A percentile compares a stretch with the other conserved stretches of the same genome.
Conservation (phyloP, 92 coral and sea anemone genomes). For the Zoanthus sansibaricus region DNA sequence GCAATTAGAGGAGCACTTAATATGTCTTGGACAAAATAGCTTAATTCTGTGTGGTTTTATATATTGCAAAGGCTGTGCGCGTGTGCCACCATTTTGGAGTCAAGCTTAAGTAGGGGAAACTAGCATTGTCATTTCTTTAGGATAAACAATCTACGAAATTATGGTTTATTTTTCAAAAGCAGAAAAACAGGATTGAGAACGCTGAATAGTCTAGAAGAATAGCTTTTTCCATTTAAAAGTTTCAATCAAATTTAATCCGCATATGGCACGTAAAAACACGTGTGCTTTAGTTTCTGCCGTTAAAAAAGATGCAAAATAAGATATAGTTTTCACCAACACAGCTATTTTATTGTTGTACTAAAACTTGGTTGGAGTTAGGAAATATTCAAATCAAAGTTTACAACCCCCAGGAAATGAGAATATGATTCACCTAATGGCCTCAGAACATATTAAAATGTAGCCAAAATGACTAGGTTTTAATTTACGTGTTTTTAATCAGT, state of each 20-base stretch:
- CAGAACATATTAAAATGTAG: conserved; percentile 32
- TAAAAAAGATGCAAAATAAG: background rate
- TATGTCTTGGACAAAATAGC: background rate
- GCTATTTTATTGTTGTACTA: background rate
- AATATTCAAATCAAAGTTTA: conserved; percentile 44
- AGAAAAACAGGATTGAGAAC: background rate
- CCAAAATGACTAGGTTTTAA: conserved; percentile 36
- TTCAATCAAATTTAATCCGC: background rate
- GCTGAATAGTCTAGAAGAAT: background rate
- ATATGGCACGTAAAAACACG: background rate
- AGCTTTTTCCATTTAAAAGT: background rate
- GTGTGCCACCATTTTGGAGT: background rate
- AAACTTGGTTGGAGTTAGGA: conserved; percentile 1
- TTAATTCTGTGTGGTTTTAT: conserved; percentile 33
- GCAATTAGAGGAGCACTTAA: conserved; percentile 15
- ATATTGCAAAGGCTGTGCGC: background rate
- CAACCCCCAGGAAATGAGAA: conserved; percentile 39
- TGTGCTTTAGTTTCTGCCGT: background rate
- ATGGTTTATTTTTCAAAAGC: background rate
- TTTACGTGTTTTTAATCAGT: conserved; percentile 15
- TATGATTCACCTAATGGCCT: conserved; percentile 28
- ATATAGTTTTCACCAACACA: background rate
- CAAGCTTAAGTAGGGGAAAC: background rate
- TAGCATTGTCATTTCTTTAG: background rate
- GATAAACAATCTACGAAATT: conserved; percentile 11